phyloP scores from a whole-genome alignment of 2,113 vertebrate genomes.

The Pseudopipra pipra region DNA sequence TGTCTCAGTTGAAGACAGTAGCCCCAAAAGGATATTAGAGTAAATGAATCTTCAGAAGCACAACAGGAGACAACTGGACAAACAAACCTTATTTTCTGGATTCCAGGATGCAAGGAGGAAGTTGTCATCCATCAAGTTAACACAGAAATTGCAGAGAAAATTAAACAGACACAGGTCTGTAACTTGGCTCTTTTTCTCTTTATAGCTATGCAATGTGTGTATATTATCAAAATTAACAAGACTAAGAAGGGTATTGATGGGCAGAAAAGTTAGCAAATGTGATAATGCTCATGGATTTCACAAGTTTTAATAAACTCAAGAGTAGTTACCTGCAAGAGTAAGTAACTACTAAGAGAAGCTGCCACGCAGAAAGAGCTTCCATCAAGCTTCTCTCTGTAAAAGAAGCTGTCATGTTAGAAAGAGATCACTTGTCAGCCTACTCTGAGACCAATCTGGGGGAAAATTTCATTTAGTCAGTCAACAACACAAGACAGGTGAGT shows the following conservation, averaged over 20 bases:
- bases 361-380: neutral
- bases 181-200: neutral
- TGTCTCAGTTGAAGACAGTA: neutral
- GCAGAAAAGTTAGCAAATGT: neutral
- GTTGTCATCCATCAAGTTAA: neutral
- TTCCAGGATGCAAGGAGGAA: neutral
- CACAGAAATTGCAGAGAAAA: neutral
- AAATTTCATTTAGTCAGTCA: neutral
- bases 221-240: neutral
- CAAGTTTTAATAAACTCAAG: neutral
- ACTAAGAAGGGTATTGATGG: neutral
- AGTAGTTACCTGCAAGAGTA: neutral
- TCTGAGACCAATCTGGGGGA: neutral
- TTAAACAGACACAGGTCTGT: neutral
- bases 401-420: neutral
- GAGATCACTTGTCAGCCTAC: neutral
- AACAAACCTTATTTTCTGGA: neutral
- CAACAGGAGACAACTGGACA: neutral
- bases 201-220: neutral
- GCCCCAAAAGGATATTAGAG: neutral
- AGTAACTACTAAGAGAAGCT: neutral
- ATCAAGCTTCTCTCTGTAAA: neutral
- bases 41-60: neutral
- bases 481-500: neutral
- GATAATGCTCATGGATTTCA: neutral